Evolutionary conservation across 1,140 invertebrate species (phyloP), one percentile per base, ranked within the genome.

Genomic region (Uloborus diversus): DNA sequence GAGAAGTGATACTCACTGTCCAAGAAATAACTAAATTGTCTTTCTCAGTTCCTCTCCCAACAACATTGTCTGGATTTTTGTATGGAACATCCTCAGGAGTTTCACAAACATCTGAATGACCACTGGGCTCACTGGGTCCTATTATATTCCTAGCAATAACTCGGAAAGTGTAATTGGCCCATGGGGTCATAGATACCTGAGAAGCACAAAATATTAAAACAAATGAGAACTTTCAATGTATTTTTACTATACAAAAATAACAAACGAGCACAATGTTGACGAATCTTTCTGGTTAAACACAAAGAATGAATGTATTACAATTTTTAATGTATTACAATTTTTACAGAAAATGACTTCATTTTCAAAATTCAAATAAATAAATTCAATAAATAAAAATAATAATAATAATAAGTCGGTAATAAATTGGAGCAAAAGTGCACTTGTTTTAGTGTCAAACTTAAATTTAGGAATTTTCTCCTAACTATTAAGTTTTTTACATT

Each of bases 151-250:
- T 91, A 0, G 97, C 96, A 70, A 96, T 90, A 4, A 99, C 94
- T 47, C 97, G 89, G 90, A 98, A 99, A 0, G 96, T 99, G 85
- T 99, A 99, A 87, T 98, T 99, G 0, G 95, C 91, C 94, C 94
- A 98, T 0, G 96, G 96, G 57, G 91, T 92, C 89, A 98, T 92
- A 47, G 90, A 88, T 2, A 94, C 88, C 88, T 87, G 35, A n/a
- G 81, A 78, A 33, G 14, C 17, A 25, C 35, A 82, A 57, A 20
- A n/a, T n/a, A n/a, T n/a, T n/a, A n/a, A n/a, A n/a, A n/a, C n/a
- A n/a, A n/a, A n/a, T n/a, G n/a, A n/a, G n/a, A n/a, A n/a, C n/a
- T n/a, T n/a, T n/a, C n/a, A n/a, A n/a, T n/a, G n/a, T n/a, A n/a
- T n/a, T n/a, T n/a, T n/a, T n/a, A n/a, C n/a, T n/a, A n/a, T n/a